Percentiles rank a stretch among this genome's conserved stretches.
phyloP scores from a whole-genome alignment of 1,140 invertebrate species.

The Palaemon carinicauda region DNA sequence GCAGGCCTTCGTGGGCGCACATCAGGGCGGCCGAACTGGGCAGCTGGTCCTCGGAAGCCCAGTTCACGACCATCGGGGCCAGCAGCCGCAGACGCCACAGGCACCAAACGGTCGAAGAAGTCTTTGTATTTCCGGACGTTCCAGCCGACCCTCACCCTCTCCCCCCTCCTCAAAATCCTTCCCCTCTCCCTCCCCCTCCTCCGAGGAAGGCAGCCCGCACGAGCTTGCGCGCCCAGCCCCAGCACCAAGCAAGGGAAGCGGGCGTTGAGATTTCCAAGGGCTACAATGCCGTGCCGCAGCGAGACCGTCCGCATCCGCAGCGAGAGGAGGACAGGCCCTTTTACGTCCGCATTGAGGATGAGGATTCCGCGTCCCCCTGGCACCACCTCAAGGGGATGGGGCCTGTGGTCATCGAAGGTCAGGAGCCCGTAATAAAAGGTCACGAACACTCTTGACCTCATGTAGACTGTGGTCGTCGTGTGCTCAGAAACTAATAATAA shows the following conservation, averaged over 20 bases:
- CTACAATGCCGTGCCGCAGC: neutral
- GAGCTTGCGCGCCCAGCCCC: no score
- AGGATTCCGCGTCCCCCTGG: constrained; percentile 1
- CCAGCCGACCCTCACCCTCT: neutral
- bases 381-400: neutral
- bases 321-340: constrained; percentile 14
- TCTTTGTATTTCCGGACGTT: constrained; percentile 35
- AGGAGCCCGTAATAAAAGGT: neutral
- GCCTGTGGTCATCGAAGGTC: constrained; percentile 35
- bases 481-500: neutral
- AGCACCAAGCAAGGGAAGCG: no score
- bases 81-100: neutral
- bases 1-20: constrained; percentile 33
- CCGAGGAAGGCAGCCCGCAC: no score
- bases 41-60: constrained; percentile 6
- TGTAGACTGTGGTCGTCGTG: neutral
- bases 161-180: no score
- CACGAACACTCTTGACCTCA: neutral
- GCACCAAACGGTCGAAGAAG: neutral
- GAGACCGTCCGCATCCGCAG: neutral
- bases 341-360: constrained; percentile 24
- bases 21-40: constrained; percentile 17
- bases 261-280: no score
- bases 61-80: constrained; percentile 40
- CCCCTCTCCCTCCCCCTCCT: no score